A percentile compares a stretch with the other conserved stretches of the same genome.
Conservation (phyloP, 2,113 vertebrate species). For the Neodon shergylaensis region DNA sequence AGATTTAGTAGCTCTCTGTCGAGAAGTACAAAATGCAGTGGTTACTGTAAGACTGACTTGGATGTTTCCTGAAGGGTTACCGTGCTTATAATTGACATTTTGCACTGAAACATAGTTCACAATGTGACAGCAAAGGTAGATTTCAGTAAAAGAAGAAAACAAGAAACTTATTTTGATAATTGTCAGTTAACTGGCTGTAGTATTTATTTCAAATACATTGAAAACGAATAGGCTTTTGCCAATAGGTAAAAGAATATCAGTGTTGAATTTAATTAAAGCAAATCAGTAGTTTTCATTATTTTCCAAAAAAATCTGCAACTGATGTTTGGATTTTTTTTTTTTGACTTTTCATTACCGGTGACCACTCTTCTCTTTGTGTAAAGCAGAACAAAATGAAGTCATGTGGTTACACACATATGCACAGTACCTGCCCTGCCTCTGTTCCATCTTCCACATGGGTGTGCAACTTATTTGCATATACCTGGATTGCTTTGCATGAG, state of each 20-base stretch:
- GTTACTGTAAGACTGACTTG: neutral
- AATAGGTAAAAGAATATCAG: neutral
- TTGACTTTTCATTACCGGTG: neutral
- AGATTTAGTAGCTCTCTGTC: neutral
- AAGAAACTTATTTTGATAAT: constrained; percentile 13
- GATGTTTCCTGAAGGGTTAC: neutral
- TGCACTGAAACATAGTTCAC: neutral
- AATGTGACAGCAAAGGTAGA: neutral
- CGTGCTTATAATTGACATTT: neutral
- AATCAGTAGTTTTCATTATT: neutral
- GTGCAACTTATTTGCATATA: neutral
- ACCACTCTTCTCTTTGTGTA: neutral
- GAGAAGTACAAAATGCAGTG: neutral
- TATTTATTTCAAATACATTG: neutral
- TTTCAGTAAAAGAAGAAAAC: neutral
- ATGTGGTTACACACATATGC: neutral
- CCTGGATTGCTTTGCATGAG: neutral
- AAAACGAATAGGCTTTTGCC: constrained; percentile 30
- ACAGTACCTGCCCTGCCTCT: neutral
- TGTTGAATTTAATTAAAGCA: neutral
- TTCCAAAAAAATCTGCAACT: neutral
- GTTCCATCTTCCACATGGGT: neutral
- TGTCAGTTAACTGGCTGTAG: neutral
- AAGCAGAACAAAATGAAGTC: neutral
- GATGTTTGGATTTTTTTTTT: neutral